A percentile compares a stretch with the other conserved stretches of the same genome.
These are phyloP conservation scores for Acanthurus leucopareius DNA, from an alignment of 2,797 vertebrate species.

Conservation along the genomic window DNA sequence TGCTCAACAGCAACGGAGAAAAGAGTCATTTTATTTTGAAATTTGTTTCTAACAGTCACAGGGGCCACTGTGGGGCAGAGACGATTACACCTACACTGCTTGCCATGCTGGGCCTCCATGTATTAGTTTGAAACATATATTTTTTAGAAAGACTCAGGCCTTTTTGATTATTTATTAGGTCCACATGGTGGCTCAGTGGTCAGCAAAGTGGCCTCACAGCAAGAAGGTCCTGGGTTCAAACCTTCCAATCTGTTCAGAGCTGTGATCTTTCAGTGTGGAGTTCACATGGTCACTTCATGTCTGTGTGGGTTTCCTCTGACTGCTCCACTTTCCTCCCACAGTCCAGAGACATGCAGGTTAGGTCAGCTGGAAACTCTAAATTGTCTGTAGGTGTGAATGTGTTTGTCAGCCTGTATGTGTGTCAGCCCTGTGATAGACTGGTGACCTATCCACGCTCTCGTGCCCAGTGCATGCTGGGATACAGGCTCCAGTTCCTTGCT, in stretches of 20 bases:
- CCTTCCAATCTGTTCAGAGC: slow-evolving; percentile 37
- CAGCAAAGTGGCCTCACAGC: slow-evolving; percentile 11
- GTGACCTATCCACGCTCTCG: slow-evolving; percentile 35
- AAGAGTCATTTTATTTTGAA: slow-evolving; percentile 22
- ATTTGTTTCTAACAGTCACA: not conserved
- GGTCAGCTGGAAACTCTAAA: slow-evolving; percentile 68
- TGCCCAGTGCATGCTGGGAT: slow-evolving; percentile 40
- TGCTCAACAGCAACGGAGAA: not conserved
- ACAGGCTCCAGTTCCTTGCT: slow-evolving; percentile 24
- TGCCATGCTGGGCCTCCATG: not conserved
- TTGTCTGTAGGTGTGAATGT: slow-evolving; percentile 63
- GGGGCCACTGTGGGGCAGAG: not conserved
- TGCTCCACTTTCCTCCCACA: slow-evolving; percentile 63
- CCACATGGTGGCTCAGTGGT: slow-evolving; percentile 19
- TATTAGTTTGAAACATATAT: not conserved
- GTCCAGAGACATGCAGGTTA: slow-evolving; percentile 51
- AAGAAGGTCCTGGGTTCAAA: slow-evolving; percentile 26
- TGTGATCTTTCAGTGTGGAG: slow-evolving; percentile 17
- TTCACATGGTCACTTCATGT: slow-evolving; percentile 25
- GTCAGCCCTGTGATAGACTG: slow-evolving; percentile 52
- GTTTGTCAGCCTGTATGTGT: slow-evolving; percentile 51
- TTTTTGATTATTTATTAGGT: slow-evolving; percentile 23
- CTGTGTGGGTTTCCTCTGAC: slow-evolving; percentile 43
- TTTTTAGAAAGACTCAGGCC: not conserved
- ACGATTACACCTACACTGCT: not conserved